Evolutionary conservation across 1,140 invertebrate genomes (phyloP).

Genomic region (Panonychus citri): DNA sequence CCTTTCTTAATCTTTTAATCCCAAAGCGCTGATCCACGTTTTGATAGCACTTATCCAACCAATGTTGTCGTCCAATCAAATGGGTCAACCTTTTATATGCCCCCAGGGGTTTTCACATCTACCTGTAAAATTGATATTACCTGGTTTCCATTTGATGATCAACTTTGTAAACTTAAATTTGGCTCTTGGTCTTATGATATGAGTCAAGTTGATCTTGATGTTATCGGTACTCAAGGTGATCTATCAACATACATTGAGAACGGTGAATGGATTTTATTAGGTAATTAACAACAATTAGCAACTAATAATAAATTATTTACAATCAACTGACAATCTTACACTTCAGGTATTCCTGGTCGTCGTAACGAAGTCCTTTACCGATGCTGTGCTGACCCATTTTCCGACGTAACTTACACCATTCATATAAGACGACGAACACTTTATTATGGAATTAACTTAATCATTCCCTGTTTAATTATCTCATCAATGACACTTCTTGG

Average conservation of each 20-base stretch:
- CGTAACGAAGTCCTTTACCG: conserved; percentile 76
- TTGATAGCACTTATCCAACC: conserved; percentile 89
- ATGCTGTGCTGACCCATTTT: conserved; percentile 84
- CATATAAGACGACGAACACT: conserved; percentile 87
- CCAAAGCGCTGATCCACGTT: conserved; percentile 80
- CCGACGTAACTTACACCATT: conserved; percentile 92
- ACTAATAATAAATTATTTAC: no score
- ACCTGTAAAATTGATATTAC: conserved; percentile 99
- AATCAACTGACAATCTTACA: no score
- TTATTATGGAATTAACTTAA: conserved; percentile 99
- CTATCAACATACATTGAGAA: conserved; percentile 85
- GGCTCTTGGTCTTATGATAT: conserved; percentile 94
- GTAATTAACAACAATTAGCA: no score
- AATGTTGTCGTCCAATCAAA: conserved; percentile 87
- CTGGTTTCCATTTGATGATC: conserved; percentile 98
- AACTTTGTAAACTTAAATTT: conserved; percentile 92
- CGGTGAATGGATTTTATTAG: conserved; percentile 93
- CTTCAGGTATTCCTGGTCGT: conserved; percentile 62
- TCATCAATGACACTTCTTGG: conserved; percentile 89
- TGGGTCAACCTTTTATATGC: conserved; percentile 84
- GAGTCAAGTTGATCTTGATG: conserved; percentile 66
- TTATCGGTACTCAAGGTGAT: conserved; percentile 70
- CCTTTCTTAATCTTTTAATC: conserved; percentile 9
- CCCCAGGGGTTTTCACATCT: conserved; percentile 95
- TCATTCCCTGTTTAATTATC: conserved; percentile 95